Percentiles rank a stretch among this genome's conserved stretches.
Conservation (phyloP, 2,888 invertebrate species). For the Megalurothrips usitatus region DNA sequence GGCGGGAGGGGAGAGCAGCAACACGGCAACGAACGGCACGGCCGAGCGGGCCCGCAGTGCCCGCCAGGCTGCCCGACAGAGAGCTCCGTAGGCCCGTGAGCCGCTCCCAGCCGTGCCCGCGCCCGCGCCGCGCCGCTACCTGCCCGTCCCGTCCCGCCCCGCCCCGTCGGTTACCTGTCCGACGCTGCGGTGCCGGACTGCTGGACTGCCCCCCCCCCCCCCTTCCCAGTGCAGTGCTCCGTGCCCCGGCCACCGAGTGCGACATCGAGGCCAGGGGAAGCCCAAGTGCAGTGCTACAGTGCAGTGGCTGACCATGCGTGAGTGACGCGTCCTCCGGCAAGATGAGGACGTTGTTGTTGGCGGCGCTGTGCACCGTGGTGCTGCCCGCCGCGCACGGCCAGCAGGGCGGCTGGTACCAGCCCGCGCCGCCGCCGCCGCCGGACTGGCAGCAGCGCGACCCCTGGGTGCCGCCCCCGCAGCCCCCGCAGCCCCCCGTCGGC, state of each 20-base stretch:
- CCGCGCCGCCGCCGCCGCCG: slow-evolving; percentile 13
- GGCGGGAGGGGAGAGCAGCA: neutral
- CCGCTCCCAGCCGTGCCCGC: neutral
- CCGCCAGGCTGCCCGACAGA: neutral
- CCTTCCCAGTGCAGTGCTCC: neutral
- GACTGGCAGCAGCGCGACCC: slow-evolving; percentile 7
- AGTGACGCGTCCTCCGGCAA: neutral
- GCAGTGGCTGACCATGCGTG: neutral
- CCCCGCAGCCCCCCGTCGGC: neutral
- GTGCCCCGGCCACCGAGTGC: too few relatives aligned
- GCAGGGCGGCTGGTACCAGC: slow-evolving; percentile 7
- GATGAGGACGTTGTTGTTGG: neutral
- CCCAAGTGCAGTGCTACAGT: neutral
- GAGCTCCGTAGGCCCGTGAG: too few relatives aligned
- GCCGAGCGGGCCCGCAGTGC: neutral
- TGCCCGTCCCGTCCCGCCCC: neutral
- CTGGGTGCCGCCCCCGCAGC: slow-evolving; percentile 24
- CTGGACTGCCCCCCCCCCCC: neutral
- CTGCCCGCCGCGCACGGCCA: neutral
- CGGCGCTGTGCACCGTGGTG: neutral
- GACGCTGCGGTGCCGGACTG: too few relatives aligned
- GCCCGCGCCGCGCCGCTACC: neutral
- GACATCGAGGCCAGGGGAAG: too few relatives aligned
- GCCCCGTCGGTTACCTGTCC: neutral
- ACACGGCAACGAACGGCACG: neutral